Base-by-base conservation (phyloP, 2,113 vertebrate species). In the Plecturocebus donacophilus region DNA sequence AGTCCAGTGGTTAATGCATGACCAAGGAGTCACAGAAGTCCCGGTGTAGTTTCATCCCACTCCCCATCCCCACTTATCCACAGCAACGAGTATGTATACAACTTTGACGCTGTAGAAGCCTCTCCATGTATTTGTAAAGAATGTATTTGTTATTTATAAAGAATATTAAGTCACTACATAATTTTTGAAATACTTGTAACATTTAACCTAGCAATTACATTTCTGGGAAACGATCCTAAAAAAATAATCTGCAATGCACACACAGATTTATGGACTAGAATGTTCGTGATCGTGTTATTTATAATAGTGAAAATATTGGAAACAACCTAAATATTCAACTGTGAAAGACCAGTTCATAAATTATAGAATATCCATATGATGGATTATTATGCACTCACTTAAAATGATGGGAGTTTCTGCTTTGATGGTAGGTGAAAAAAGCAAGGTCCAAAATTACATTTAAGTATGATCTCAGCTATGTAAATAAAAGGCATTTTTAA, bases 151-250 rank as follows among this genome's bases (percentile, higher is more conserved):
- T 92, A 83, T 94, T 97, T 96, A 80, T 92, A 88, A 94, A 87
- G 32, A 96, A 85, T 86, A 92, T 66, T 83, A 77, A 54, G 77
- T 90, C 58, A 30, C 52, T 52, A 64, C 40, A 77, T 88, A 94
- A 91, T 91, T 32, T 97, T 96, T 91, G 47, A 95, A 95, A 91
- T 94, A 97, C 91, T 88, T 68, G 40, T 88, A 82, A 92, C 94
- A 95, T 87, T 87, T 87, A 98, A 56, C 52, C 89, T 77, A 76
- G 27, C n/a, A 93, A 95, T 96, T 94, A 92, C 49, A 95, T 94
- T 95, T 95, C 96, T 97, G 88, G 93, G 94, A 96, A 98, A 94
- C 89, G 68, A 88, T 87, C 93, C 97, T 92, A 92, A 96, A 95
- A 94, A 79, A 91, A 88, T 86, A 97, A 83, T 86, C 90, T 87